Evolutionary conservation across 1,140 invertebrate species (phyloP).

Genomic region (Arion vulgaris): DNA sequence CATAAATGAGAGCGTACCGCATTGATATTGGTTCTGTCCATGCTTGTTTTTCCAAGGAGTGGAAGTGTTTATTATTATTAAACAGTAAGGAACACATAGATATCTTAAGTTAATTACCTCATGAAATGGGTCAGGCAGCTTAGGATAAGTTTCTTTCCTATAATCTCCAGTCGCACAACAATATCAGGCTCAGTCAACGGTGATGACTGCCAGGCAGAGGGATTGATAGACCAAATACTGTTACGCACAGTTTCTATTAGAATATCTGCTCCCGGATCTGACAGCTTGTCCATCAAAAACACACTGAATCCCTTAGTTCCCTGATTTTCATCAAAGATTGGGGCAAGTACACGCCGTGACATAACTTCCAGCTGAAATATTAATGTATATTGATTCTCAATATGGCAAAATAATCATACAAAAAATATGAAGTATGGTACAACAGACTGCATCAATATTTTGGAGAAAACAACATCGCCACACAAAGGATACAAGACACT

Average conservation of each 20-base stretch:
- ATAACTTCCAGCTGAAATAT: slow-evolving; percentile 30
- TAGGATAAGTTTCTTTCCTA: slow-evolving; percentile 29
- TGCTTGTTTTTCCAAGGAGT: too few relatives aligned
- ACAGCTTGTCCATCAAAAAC: slow-evolving; percentile 27
- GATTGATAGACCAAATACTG: slow-evolving; percentile 37
- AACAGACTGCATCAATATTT: too few relatives aligned
- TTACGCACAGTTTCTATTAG: slow-evolving; percentile 28
- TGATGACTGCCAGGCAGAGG: slow-evolving; percentile 17
- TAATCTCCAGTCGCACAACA: slow-evolving; percentile 22
- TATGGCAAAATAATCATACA: too few relatives aligned
- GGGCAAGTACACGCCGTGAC: not conserved
- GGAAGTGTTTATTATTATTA: too few relatives aligned
- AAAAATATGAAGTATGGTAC: too few relatives aligned
- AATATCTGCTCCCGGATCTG: slow-evolving; percentile 10
- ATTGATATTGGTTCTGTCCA: too few relatives aligned
- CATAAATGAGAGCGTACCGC: too few relatives aligned
- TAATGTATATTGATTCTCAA: not conserved
- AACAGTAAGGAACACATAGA: too few relatives aligned
- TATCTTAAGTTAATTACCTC: not conserved
- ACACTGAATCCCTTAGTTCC: slow-evolving; percentile 22
- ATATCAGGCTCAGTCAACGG: slow-evolving; percentile 31
- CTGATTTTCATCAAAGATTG: slow-evolving; percentile 12
- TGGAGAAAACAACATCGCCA: too few relatives aligned
- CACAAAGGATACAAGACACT: too few relatives aligned
- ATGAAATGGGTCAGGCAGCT: slow-evolving; percentile 18